Base-by-base conservation (phyloP, 1,140 invertebrate species). In the Pachyrhynchus sulphureomaculatus region DNA sequence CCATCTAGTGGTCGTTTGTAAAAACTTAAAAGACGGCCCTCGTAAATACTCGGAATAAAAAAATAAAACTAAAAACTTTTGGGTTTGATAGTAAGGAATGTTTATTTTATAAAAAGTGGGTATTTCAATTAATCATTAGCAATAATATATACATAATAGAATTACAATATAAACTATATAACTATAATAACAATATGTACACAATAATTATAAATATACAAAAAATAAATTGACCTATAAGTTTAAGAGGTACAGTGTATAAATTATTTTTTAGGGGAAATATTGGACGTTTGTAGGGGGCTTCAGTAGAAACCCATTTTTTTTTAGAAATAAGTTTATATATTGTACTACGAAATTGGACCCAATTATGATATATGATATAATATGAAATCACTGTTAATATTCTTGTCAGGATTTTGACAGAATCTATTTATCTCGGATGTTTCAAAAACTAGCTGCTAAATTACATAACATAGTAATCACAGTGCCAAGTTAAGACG, bases 101-200 rank as follows among this genome's bases (percentile, higher is more conserved):
- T 52, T 52, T 52, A 36, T 52, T 52, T 60, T 60, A 51, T 60
- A 65, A 60, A 65, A 65, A 53, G 52, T 55, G 55, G 33, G 52
- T 64, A 53, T 44, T 42, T 36, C 29, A 52, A 34, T 52, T 6
- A 36, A 26, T n/a, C 15, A 15, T 63, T 34, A 49, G n/a, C 44
- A 44, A 36, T 21, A 56, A 63, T 64, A 67, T 70, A 69, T 69
- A 44, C 68, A 70, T 65, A 70, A 70, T 72, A 72, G 67, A 72
- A 70, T 72, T 64, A 65, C 62, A 65, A 68, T 73, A 75, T 74
- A 74, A 73, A 75, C 72, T 72, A 75, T 75, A 73, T 75, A 66
- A 72, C 68, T 74, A 72, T 71, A 70, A 74, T 68, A 75, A 74
- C 72, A 75, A 71, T 73, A 73, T 73, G 42, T 72, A 73, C 67